phyloP scores from a whole-genome alignment of 2,113 vertebrate species.

The Peromyscus californicus region DNA sequence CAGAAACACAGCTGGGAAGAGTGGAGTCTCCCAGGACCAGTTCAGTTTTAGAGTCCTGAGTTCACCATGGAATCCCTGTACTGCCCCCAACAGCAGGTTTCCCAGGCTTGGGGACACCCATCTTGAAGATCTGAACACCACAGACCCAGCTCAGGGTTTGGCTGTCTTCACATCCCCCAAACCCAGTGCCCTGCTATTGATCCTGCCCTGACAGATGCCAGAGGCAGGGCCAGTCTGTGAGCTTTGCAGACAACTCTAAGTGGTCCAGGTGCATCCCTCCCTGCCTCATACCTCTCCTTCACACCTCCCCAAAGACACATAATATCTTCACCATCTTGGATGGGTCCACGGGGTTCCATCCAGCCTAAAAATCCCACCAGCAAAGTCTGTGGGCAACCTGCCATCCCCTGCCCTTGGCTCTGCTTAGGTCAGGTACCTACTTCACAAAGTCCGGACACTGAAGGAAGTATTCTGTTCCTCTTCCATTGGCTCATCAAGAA shows the following conservation, averaged over 20 bases:
- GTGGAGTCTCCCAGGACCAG: background rate
- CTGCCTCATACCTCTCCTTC: background rate
- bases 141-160: fast-evolving
- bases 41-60: background rate
- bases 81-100: fast-evolving
- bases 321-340: background rate
- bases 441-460: background rate
- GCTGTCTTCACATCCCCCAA: fast-evolving
- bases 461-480: background rate
- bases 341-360: fast-evolving
- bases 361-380: background rate
- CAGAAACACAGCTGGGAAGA: background rate
- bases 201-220: background rate
- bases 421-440: background rate
- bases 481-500: background rate
- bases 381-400: background rate
- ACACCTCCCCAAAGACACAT: fast-evolving
- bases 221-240: background rate
- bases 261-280: background rate
- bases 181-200: too few species aligned
- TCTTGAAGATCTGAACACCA: background rate
- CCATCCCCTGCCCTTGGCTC: background rate
- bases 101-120: too few species aligned
- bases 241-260: background rate
- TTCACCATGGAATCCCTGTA: too few species aligned